These are phyloP conservation scores for Malaclemys terrapin DNA, from an alignment of 2,113 vertebrate species.

Conservation along the genomic window DNA sequence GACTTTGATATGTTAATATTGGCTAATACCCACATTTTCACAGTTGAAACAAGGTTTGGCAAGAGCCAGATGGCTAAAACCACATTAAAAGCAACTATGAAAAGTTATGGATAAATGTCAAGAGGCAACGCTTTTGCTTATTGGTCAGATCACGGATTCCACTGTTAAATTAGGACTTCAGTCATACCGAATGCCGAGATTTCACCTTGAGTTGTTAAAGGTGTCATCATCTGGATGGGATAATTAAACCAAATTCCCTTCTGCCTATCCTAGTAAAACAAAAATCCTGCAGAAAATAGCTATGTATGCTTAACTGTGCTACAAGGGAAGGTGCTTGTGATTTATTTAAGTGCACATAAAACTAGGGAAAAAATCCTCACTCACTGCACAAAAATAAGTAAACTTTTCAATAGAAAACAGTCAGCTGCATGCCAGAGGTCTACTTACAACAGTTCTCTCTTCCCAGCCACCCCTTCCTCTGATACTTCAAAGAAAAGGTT, in stretches of 20 bases:
- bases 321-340: background rate
- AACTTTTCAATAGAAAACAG: background rate
- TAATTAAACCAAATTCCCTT: background rate
- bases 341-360: background rate
- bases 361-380: background rate
- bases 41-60: background rate
- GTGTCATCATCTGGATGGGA: background rate
- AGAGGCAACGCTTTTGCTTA: background rate
- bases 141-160: background rate
- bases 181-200: background rate
- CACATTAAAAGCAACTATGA: background rate
- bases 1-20: background rate
- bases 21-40: background rate
- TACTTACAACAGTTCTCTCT: background rate
- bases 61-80: background rate
- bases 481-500: background rate
- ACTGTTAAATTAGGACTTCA: rapidly evolving
- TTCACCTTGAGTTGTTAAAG: background rate
- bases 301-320: background rate
- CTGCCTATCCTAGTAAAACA: background rate
- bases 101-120: slow-evolving; percentile 2
- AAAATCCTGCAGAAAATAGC: background rate
- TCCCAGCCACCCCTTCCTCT: background rate
- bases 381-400: background rate
- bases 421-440: background rate